Percentiles rank a stretch among this genome's conserved stretches.
Evolutionary conservation across 2,888 invertebrate species (phyloP).

Genomic region (Epinotia ramella): DNA sequence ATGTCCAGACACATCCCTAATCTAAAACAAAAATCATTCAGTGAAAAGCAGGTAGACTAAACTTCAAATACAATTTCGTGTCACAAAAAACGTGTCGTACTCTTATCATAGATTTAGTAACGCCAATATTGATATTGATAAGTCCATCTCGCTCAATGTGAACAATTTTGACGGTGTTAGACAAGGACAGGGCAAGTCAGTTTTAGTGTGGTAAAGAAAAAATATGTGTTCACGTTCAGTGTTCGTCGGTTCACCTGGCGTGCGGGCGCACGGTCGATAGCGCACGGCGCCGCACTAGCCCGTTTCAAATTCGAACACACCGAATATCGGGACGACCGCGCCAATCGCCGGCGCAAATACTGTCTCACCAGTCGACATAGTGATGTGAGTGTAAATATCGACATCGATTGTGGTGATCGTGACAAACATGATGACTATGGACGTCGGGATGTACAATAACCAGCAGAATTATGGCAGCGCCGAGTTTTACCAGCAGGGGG

Average conservation of each 20-base stretch:
- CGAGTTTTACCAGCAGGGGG: constrained; percentile 83
- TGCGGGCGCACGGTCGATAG: constrained; percentile 73
- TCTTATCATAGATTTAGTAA: constrained; percentile 68
- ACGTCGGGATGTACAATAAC: constrained; percentile 92
- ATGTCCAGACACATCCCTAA: constrained; percentile 64
- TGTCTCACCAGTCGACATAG: constrained; percentile 57
- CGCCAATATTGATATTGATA: constrained; percentile 61
- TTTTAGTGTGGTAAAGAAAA: constrained; percentile 76
- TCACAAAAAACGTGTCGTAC: constrained; percentile 53
- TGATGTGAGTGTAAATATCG: constrained; percentile 74
- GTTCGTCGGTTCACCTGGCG: constrained; percentile 74
- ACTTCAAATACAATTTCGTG: constrained; percentile 65
- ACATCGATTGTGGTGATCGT: constrained; percentile 72
- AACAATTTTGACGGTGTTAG: constrained; percentile 51
- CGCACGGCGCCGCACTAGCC: constrained; percentile 61
- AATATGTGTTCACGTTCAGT: constrained; percentile 70
- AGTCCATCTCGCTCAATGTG: constrained; percentile 62
- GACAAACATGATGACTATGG: constrained; percentile 91
- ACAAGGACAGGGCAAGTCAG: constrained; percentile 66
- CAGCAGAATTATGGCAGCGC: constrained; percentile 85
- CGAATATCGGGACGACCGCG: constrained; percentile 59
- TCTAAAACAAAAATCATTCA: constrained; percentile 58
- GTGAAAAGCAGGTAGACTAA: constrained; percentile 56
- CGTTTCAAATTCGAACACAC: constrained; percentile 61
- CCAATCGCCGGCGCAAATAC: constrained; percentile 56